These are phyloP conservation scores for Piprites chloris DNA, from an alignment of 2,113 vertebrate genomes.

Conservation along the genomic window DNA sequence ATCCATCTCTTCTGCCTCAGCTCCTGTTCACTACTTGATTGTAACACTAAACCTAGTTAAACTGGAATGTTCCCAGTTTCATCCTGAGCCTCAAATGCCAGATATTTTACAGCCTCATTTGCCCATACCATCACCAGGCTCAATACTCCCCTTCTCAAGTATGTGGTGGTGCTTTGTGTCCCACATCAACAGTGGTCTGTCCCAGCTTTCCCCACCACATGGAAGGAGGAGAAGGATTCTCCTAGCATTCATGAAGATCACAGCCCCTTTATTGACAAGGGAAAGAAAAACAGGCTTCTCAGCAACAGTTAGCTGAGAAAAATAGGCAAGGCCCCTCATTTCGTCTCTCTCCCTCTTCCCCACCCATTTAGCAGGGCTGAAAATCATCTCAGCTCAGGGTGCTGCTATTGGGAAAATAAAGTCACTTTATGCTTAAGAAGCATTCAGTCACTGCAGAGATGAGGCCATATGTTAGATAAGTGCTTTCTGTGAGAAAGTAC, in stretches of 20 bases:
- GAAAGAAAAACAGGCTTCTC: background rate
- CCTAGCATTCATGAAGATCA: background rate
- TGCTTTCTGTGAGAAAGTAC: background rate
- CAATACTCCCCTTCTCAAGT: background rate
- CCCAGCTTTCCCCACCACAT: background rate
- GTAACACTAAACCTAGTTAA: background rate
- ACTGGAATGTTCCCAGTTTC: background rate
- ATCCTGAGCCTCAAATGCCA: background rate
- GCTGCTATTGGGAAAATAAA: background rate
- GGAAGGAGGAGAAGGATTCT: background rate
- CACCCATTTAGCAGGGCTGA: background rate
- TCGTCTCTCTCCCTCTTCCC: background rate
- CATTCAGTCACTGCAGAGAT: background rate
- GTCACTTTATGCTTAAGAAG: background rate
- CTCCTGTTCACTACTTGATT: background rate
- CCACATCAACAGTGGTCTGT: fast-evolving
- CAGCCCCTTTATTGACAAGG: background rate
- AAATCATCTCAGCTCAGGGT: background rate
- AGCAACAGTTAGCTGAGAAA: background rate
- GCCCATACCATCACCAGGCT: background rate
- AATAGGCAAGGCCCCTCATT: background rate
- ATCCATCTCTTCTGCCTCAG: background rate
- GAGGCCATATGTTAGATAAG: background rate
- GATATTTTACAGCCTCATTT: background rate
- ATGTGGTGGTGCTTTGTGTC: background rate